phyloP scores from a whole-genome alignment of 2,113 vertebrate genomes.

The Verasper variegatus region DNA sequence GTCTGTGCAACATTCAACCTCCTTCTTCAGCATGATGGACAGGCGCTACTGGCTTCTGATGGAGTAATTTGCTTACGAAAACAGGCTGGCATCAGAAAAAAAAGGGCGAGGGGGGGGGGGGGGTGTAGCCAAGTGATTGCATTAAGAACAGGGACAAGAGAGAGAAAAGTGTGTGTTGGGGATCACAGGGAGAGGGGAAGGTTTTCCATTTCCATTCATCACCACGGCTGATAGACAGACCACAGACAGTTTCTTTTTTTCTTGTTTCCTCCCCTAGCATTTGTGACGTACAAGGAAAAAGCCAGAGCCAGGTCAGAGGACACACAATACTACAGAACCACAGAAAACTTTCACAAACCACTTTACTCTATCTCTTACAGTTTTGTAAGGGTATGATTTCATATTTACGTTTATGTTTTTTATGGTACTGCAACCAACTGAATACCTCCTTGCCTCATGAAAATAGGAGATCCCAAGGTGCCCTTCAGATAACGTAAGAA shows the following conservation, averaged over 20 bases:
- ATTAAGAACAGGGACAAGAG: constrained; percentile 74
- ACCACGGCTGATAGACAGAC: constrained; percentile 68
- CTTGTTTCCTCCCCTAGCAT: constrained; percentile 20
- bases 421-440: too few relatives aligned
- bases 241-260: constrained; percentile 40
- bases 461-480: too few relatives aligned
- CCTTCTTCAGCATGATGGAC: constrained; percentile 78
- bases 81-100: constrained; percentile 62
- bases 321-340: background rate
- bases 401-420: too few relatives aligned
- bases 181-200: constrained; percentile 43
- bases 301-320: constrained; percentile 20
- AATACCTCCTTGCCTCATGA: too few relatives aligned
- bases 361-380: constrained; percentile 2
- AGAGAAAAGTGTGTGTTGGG: constrained; percentile 31
- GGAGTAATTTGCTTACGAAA: constrained; percentile 88
- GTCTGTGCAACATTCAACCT: constrained; percentile 82
- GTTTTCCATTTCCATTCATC: constrained; percentile 79
- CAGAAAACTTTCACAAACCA: background rate
- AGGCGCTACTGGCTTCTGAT: constrained; percentile 83
- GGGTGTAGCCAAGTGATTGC: constrained; percentile 77
- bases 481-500: too few relatives aligned
- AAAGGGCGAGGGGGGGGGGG: constrained; percentile 63
- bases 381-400: background rate
- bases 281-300: constrained; percentile 38